These are phyloP conservation scores for Drosophila paramelanica DNA, from an alignment of 2,888 invertebrate species.

Conservation along the genomic window DNA sequence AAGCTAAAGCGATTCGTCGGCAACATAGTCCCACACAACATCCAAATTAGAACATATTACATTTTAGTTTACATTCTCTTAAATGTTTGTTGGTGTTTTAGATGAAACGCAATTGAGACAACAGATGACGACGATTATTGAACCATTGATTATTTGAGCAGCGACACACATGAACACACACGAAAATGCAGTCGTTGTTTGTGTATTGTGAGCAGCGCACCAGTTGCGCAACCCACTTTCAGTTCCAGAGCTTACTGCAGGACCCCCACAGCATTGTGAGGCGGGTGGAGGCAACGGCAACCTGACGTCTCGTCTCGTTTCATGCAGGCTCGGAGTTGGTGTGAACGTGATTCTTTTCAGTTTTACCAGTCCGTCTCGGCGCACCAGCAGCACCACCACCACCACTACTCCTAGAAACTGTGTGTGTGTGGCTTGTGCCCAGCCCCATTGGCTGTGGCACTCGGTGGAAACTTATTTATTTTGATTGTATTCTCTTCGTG, in stretches of 20 bases:
- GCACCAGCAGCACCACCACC: neutral
- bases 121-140: slow-evolving; percentile 76
- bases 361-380: slow-evolving; percentile 15
- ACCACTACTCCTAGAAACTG: too few species aligned
- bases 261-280: slow-evolving; percentile 3
- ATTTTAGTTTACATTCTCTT: slow-evolving; percentile 83
- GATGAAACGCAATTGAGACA: slow-evolving; percentile 84
- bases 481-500: slow-evolving; percentile 64
- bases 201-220: slow-evolving; percentile 44
- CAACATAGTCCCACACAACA: slow-evolving; percentile 77
- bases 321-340: slow-evolving; percentile 17
- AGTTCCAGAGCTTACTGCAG: slow-evolving; percentile 45
- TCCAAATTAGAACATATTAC: slow-evolving; percentile 83
- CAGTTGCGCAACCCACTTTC: slow-evolving; percentile 37
- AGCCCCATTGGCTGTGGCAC: slow-evolving; percentile 4
- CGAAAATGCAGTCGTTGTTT: slow-evolving; percentile 8
- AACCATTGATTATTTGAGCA: slow-evolving; percentile 66
- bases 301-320: slow-evolving; percentile 2
- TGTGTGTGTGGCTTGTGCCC: slow-evolving; percentile 1
- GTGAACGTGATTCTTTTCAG: slow-evolving; percentile 29
- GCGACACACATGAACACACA: slow-evolving; percentile 7
- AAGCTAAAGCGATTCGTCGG: slow-evolving; percentile 70
- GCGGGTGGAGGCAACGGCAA: slow-evolving; percentile 1
- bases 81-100: slow-evolving; percentile 84
- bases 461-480: slow-evolving; percentile 8